These are phyloP conservation scores for Pterocles gutturalis DNA, from an alignment of 2,113 vertebrate species.

Conservation along the genomic window DNA sequence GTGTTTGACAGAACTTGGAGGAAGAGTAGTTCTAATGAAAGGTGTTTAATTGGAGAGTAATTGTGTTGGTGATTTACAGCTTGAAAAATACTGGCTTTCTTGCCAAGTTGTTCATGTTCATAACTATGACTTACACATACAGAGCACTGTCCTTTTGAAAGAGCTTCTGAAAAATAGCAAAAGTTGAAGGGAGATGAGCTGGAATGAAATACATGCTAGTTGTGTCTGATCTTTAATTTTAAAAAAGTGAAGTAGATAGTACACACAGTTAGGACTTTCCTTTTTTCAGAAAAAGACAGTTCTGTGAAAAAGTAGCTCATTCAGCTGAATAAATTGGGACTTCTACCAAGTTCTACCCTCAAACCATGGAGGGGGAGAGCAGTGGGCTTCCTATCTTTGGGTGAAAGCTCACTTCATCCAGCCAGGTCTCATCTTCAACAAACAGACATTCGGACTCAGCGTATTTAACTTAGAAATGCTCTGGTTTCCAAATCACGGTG, in stretches of 20 bases:
- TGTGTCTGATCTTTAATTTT: not conserved
- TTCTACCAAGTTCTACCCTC: not conserved
- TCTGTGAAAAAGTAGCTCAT: not conserved
- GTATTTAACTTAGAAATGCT: not conserved
- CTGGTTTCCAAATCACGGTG: not conserved
- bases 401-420: not conserved
- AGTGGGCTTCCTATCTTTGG: not conserved
- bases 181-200: not conserved
- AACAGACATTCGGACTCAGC: not conserved
- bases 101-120: not conserved
- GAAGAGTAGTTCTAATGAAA: not conserved
- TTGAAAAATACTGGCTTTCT: not conserved
- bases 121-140: not conserved
- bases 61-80: not conserved
- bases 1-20: not conserved
- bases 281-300: not conserved
- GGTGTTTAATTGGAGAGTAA: not conserved
- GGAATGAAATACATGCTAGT: not conserved
- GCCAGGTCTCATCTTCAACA: not conserved
- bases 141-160: slow-evolving; percentile 76
- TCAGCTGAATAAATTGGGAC: not conserved
- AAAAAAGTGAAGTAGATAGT: not conserved
- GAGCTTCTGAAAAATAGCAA: not conserved
- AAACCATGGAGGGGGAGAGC: not conserved
- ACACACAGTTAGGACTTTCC: not conserved